Conservation (phyloP, 2,113 vertebrate species). For the Eolophus roseicapilla region DNA sequence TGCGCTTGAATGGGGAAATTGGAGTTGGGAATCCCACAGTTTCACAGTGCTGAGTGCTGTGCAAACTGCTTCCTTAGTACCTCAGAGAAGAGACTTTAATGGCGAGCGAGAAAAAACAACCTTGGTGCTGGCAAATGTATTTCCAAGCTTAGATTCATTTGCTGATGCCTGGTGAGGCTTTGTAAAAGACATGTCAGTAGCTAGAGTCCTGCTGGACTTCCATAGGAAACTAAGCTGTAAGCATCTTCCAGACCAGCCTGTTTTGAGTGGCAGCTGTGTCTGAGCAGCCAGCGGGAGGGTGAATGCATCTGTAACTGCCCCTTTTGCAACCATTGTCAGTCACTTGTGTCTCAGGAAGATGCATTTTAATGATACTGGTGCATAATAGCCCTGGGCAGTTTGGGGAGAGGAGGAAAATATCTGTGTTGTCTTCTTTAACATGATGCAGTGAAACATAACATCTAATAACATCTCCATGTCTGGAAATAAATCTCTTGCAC, state of each 20-base stretch:
- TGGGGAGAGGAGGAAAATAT: not conserved
- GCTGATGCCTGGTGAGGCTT: not conserved
- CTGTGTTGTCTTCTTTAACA: not conserved
- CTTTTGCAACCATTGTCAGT: not conserved
- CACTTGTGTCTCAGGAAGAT: not conserved
- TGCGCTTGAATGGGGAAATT: constrained; percentile 27
- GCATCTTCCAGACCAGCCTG: not conserved
- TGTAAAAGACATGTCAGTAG: not conserved
- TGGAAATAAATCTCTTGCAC: not conserved
- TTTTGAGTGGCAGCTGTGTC: not conserved
- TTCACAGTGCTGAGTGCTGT: not conserved
- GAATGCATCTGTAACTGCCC: not conserved
- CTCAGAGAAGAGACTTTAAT: constrained; percentile 34
- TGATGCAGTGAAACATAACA: not conserved
- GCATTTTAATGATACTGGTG: not conserved
- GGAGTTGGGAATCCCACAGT: constrained; percentile 39
- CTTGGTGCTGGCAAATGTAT: not conserved
- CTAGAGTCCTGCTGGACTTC: not conserved
- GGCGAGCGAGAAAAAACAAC: not conserved
- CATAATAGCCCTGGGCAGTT: not conserved
- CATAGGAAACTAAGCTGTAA: not conserved
- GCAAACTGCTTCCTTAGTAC: constrained; percentile 5
- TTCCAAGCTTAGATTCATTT: not conserved
- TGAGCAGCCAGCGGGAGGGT: not conserved
- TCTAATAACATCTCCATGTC: not conserved